Percentiles rank a stretch among this genome's conserved stretches.
Conservation (phyloP, 2,113 vertebrate species). For the Poicephalus meyeri region DNA sequence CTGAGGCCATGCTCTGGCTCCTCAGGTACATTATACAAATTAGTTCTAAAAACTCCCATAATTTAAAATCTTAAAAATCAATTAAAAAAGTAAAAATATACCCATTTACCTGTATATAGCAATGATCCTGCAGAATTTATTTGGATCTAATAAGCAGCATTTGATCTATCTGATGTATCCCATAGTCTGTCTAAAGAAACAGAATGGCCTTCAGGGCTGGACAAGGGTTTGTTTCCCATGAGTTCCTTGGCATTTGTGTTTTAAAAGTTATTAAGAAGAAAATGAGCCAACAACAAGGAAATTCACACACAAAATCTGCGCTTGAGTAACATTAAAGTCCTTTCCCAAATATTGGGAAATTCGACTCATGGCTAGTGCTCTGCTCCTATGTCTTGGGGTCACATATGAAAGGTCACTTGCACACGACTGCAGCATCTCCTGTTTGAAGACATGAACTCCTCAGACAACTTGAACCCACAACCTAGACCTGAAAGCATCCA, state of each 20-base stretch:
- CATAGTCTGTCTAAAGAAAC: neutral
- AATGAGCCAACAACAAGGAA: conserved; percentile 63
- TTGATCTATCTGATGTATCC: neutral
- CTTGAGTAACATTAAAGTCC: conserved; percentile 17
- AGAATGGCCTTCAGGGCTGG: neutral
- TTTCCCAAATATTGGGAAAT: conserved; percentile 65
- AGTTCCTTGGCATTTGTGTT: neutral
- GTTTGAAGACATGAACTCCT: neutral
- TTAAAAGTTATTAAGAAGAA: conserved; percentile 31
- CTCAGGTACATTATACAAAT: conserved; percentile 11
- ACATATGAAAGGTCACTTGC: neutral
- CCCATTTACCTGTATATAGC: neutral
- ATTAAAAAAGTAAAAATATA: conserved; percentile 49
- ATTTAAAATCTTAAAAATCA: conserved; percentile 39
- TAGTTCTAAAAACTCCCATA: conserved; percentile 9
- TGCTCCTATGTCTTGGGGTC: neutral
- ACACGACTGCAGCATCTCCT: neutral
- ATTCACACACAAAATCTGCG: conserved; percentile 54
- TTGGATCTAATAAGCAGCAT: neutral
- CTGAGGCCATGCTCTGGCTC: neutral
- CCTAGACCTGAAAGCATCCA: neutral
- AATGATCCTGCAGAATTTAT: neutral
- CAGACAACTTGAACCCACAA: neutral
- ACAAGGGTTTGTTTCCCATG: neutral
- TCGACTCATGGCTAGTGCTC: neutral